Base-by-base conservation (phyloP, 2,888 invertebrate genomes). In the Melipona beecheii region DNA sequence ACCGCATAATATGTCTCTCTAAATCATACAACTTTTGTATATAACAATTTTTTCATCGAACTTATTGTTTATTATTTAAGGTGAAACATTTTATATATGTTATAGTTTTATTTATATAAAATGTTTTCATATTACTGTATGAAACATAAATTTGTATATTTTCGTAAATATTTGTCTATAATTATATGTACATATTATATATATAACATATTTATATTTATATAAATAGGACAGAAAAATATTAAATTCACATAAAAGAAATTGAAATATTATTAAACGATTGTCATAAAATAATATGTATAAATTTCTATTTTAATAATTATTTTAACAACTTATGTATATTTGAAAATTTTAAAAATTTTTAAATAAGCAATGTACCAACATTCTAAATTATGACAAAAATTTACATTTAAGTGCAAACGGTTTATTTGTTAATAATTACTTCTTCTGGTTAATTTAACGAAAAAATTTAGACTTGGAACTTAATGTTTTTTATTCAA, bases 141-240 rank as follows among this genome's bases (percentile, higher is more conserved):
- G 21, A 11, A 73, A 68, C 24, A 56, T 24, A 52, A 24, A 66
- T 77, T 77, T 72, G 19, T 49, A 65, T 49, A 62, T 60, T 24
- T 78, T n/a, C n/a, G 49, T 69, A 69, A 60, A 60, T 36, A 24
- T 72, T 66, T 82, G 15, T 81, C 58, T 54, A 60, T 58, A 56
- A 58, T n/a, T 74, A 31, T 62, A 19, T 6, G 15, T 75, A 58
- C 31, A 31, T 31, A 31, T 31, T 64, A n/a, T 50, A 19, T 4
- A 50, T 50, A 36, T 76, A 80, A 31, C 3, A 31, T 54, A 74
- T 27, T 65, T 27, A 60, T 52, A 43, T 68, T 4, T n/a, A 75
- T 43, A 52, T 54, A 50, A 64, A 52, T 27, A 31, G 21, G 17
- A 73, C 17, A 27, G 2, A 50, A 5, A 52, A 19, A 64, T 52